Percentiles rank a stretch among this genome's conserved stretches.
Conservation (phyloP, 2,888 invertebrate species). For the Hypena proboscidalis region DNA sequence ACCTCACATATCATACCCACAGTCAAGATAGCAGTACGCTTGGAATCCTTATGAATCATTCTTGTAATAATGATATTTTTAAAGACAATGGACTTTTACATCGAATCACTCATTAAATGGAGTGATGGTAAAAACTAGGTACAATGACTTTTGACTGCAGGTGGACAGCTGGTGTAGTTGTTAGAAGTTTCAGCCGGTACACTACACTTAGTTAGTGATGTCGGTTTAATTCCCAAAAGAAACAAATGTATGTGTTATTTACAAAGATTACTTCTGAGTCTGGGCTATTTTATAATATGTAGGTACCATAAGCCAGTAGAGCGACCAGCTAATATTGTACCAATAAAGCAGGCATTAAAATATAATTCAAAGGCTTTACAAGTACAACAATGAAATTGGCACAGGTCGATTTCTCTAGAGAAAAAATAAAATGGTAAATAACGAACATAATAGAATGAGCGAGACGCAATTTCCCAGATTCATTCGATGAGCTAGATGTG, state of each 20-base stretch:
- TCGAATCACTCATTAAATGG: slow-evolving; percentile 9
- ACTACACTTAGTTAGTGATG: too few species aligned
- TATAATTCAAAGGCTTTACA: slow-evolving; percentile 30
- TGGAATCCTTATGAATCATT: slow-evolving; percentile 12
- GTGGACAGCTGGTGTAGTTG: slow-evolving; percentile 22
- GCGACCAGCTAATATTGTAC: too few species aligned
- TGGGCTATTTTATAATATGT: too few species aligned
- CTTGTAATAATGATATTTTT: too few species aligned
- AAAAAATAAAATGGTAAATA: slow-evolving; percentile 60
- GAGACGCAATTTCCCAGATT: slow-evolving; percentile 74
- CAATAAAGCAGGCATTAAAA: slow-evolving; percentile 29
- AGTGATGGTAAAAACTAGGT: slow-evolving; percentile 26
- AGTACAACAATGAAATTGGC: slow-evolving; percentile 58
- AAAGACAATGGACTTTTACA: slow-evolving; percentile 26
- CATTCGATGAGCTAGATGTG: slow-evolving; percentile 67
- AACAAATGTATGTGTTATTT: too few species aligned
- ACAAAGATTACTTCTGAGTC: too few species aligned
- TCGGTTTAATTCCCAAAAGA: too few species aligned
- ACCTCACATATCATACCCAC: slow-evolving; percentile 5
- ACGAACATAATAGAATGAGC: slow-evolving; percentile 65
- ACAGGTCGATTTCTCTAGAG: slow-evolving; percentile 66
- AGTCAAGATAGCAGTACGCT: slow-evolving; percentile 1
- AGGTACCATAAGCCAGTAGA: too few species aligned
- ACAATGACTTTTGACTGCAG: slow-evolving; percentile 22
- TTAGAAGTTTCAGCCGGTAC: too few species aligned